Conservation (phyloP, 2,888 invertebrate species). For the Linnaemya vulpina region DNA sequence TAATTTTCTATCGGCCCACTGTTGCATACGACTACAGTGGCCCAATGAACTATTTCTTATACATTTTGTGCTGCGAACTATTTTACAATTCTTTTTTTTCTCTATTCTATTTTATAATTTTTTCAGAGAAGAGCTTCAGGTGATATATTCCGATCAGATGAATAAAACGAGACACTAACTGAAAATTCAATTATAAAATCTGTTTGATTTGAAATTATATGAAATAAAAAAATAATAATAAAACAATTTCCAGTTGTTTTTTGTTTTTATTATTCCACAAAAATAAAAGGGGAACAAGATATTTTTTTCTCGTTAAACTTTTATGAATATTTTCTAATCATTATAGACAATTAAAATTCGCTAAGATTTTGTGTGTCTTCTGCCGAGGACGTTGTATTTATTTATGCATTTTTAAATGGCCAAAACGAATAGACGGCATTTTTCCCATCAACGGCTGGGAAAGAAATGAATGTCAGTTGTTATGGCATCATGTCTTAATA, state of each 20-base stretch:
- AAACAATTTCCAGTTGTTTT: constrained; percentile 7
- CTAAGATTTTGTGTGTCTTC: neutral
- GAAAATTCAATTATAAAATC: constrained; percentile 66
- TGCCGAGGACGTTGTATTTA: neutral
- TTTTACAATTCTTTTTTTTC: constrained; percentile 5
- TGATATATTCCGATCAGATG: constrained; percentile 47
- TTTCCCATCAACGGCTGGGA: neutral
- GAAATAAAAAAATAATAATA: constrained; percentile 15
- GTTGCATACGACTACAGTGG: constrained; percentile 10
- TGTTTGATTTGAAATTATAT: constrained; percentile 46
- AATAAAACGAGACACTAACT: neutral
- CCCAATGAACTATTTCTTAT: neutral
- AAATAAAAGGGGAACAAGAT: neutral
- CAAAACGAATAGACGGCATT: neutral
- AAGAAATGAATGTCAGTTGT: constrained; percentile 2
- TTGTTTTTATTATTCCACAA: constrained; percentile 12
- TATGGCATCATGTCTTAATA: constrained; percentile 21
- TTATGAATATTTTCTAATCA: constrained; percentile 60
- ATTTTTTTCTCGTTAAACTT: constrained; percentile 29
- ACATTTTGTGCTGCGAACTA: constrained; percentile 8
- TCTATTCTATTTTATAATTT: constrained; percentile 46
- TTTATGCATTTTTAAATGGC: constrained; percentile 9
- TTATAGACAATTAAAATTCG: constrained; percentile 46
- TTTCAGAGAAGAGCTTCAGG: constrained; percentile 64
- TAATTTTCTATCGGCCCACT: too few relatives aligned